A percentile compares a stretch with the other conserved stretches of the same genome.
phyloP scores from a whole-genome alignment of 2,888 invertebrate species.

The Apamea monoglypha region DNA sequence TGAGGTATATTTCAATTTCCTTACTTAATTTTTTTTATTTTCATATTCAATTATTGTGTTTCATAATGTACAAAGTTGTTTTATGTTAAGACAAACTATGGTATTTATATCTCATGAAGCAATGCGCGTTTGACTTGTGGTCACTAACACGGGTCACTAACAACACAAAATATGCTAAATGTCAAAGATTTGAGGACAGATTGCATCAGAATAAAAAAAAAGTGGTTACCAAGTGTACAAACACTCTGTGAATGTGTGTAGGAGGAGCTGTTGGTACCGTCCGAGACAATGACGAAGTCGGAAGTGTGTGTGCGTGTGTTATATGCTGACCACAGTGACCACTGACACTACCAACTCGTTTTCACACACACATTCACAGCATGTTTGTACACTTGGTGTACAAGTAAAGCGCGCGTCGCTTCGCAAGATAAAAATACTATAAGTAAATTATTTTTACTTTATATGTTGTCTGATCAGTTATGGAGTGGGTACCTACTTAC shows the following conservation, averaged over 20 bases:
- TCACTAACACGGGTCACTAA: too few species aligned
- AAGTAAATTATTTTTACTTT: not conserved
- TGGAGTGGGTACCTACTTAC: not conserved
- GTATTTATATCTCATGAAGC: not conserved
- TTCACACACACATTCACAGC: too few species aligned
- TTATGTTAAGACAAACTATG: not conserved
- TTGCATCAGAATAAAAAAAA: too few species aligned
- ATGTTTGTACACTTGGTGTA: too few species aligned
- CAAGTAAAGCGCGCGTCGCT: too few species aligned
- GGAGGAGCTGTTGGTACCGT: not conserved
- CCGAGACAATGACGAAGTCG: too few species aligned
- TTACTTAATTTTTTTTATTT: not conserved
- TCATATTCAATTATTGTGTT: not conserved
- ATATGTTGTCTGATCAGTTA: not conserved
- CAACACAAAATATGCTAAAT: too few species aligned
- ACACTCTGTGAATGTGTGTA: not conserved
- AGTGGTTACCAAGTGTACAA: not conserved
- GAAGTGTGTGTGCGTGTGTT: too few species aligned
- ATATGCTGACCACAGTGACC: too few species aligned
- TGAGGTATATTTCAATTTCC: slow-evolving; percentile 80
- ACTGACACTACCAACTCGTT: too few species aligned
- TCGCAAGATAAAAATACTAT: too few species aligned
- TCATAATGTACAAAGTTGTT: not conserved
- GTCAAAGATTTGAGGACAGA: too few species aligned
- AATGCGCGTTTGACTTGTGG: not conserved